Conservation (phyloP, 2,113 vertebrate species). For the Myodes glareolus region DNA sequence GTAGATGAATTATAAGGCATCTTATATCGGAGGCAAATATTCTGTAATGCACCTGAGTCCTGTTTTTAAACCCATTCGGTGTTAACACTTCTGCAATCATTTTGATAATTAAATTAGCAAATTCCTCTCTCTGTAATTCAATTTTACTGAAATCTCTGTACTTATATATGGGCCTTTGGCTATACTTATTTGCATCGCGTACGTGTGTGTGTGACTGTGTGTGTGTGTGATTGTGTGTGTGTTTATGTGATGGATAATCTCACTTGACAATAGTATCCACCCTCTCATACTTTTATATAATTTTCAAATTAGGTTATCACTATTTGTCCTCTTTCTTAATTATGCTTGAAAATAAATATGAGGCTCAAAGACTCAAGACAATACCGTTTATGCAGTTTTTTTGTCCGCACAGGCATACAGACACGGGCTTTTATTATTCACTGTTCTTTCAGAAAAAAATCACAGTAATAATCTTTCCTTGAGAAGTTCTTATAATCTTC, state of each 20-base stretch:
- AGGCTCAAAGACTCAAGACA: neutral
- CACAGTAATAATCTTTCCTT: neutral
- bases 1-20: neutral
- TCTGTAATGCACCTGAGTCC: neutral
- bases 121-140: neutral
- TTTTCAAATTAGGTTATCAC: neutral
- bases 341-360: neutral
- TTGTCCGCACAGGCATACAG: neutral
- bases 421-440: neutral
- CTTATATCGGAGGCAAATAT: neutral
- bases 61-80: neutral
- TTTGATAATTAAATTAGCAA: neutral
- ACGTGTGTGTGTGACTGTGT: fast-evolving
- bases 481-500: neutral
- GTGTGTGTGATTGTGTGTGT: neutral
- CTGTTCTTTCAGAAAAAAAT: neutral
- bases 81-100: neutral
- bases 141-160: constrained; percentile 16
- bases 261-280: neutral
- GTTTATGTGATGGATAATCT: neutral
- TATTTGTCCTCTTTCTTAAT: neutral
- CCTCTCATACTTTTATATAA: neutral
- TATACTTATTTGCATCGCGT: neutral
- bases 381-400: neutral
- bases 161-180: neutral